A percentile compares a stretch with the other conserved stretches of the same genome.
Conservation (phyloP, 2,888 invertebrate genomes). For the Melanostoma scalare region DNA sequence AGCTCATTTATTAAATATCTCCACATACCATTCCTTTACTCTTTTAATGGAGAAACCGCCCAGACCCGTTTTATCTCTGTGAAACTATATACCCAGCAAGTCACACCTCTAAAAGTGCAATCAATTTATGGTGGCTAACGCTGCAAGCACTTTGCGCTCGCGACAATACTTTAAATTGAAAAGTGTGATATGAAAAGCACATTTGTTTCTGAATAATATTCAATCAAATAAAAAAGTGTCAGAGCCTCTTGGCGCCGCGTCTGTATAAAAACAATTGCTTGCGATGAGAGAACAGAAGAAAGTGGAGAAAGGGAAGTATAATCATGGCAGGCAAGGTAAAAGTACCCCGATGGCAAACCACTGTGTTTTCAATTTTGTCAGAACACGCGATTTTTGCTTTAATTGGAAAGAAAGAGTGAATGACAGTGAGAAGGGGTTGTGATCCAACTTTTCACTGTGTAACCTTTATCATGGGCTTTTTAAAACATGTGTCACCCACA, state of each 20-base stretch:
- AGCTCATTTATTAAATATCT: no score
- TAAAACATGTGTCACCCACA: conserved; percentile 9
- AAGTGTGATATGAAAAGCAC: conserved; percentile 56
- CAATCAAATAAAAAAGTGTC: conserved; percentile 2
- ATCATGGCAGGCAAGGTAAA: conserved; percentile 51
- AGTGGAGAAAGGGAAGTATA: conserved; percentile 28
- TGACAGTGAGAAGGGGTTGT: conserved; percentile 10
- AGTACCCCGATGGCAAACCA: conserved; percentile 36
- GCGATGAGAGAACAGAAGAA: conserved; percentile 18
- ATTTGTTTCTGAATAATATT: conserved; percentile 37
- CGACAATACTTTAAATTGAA: conserved; percentile 66
- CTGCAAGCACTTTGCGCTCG: conserved; percentile 51
- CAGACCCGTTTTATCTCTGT: conserved; percentile 44
- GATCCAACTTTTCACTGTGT: neutral
- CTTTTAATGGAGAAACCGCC: no score
- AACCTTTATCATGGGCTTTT: conserved; percentile 29
- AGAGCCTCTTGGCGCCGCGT: conserved; percentile 45
- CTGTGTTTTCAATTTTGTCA: conserved; percentile 9
- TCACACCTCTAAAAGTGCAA: conserved; percentile 52
- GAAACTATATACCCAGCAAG: conserved; percentile 24
- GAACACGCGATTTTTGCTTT: conserved; percentile 37
- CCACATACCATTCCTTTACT: no score
- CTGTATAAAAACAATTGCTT: conserved; percentile 46
- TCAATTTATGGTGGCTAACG: conserved; percentile 52
- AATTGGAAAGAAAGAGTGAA: conserved; percentile 23